A percentile compares a stretch with the other conserved stretches of the same genome.
Evolutionary conservation across 2,113 vertebrate species (phyloP).

Genomic region (Dicaeum eximium): DNA sequence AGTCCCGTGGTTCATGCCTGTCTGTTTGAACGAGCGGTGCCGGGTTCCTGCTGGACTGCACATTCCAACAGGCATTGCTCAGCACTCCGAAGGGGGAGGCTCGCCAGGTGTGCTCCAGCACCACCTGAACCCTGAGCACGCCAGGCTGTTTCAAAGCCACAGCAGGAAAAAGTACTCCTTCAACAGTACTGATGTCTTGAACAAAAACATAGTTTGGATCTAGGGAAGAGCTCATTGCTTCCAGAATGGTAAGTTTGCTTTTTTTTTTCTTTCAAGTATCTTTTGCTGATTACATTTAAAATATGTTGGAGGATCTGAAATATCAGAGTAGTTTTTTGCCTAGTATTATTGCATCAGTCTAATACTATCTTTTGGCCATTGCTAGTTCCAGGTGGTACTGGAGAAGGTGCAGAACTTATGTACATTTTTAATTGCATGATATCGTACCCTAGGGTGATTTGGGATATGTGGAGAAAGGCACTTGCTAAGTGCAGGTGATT

Average conservation of each 20-base stretch:
- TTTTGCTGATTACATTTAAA: background rate
- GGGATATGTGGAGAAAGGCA: background rate
- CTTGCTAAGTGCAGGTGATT: background rate
- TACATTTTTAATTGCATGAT: background rate
- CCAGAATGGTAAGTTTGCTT: slow-evolving; percentile 61
- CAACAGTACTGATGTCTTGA: background rate
- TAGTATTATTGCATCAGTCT: background rate
- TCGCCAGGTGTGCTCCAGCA: background rate
- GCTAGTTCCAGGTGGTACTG: background rate
- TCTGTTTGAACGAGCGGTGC: background rate
- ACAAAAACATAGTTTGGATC: background rate
- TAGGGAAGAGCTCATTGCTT: background rate
- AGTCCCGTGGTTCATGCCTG: slow-evolving; percentile 23
- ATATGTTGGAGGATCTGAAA: background rate
- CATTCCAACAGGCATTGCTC: slow-evolving; percentile 53
- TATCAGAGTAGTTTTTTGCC: background rate
- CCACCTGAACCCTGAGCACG: background rate
- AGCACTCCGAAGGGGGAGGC: background rate
- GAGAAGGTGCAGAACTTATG: background rate
- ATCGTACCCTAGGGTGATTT: background rate
- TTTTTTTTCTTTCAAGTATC: background rate
- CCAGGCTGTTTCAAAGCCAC: background rate
- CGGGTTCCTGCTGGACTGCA: slow-evolving; percentile 36
- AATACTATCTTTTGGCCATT: background rate
- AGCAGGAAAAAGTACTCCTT: background rate